Evolutionary conservation across 1,140 invertebrate species (phyloP), one percentile per base, ranked within the genome.

Genomic region (Cylas formicarius): DNA sequence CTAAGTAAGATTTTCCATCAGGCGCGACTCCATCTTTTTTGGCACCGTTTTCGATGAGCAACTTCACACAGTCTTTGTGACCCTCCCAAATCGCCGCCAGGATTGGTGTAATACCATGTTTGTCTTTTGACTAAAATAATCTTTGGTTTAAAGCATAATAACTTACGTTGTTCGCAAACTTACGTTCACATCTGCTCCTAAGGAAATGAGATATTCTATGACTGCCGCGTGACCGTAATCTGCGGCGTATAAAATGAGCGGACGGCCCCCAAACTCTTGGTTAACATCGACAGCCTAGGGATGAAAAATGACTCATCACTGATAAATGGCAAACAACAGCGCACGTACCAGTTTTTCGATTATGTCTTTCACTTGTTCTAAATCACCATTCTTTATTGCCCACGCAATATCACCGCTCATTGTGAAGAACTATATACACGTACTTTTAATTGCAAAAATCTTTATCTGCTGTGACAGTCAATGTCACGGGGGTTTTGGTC

Each of bases 71-170:
- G 39, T 83, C 78, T 35, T 83, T 90, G 62, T 97, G 92, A 33
- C 90, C 90, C 72, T 97, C 92, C 88, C 89, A 97, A 58, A 96
- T 91, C 46, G 92, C 92, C 50, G 91, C 89, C 52, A 96, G 66
- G 24, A 97, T 71, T 14, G 90, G 82, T 42, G 84, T 90, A 49
- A 97, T 95, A 5, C 90, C 91, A 77, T 94, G 88, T 70, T 93
- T 93, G 65, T 97, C 92, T 65, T 78, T 78, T 37, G 81, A 80
- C 86, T 90, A 58, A 35, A 67, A 52, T 56, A 54, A 28, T 26
- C 2, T 2, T 4, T 18, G 6, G 13, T 24, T 23, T 38, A n/a
- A 23, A 18, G 3, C 16, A 2, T 36, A n/a, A 13, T 10, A 6
- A n/a, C 23, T 14, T 20, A 37, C 11, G 13, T 23, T n/a, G 9